Conservation (phyloP, 2,113 vertebrate genomes). For the Plestiodon gilberti region DNA sequence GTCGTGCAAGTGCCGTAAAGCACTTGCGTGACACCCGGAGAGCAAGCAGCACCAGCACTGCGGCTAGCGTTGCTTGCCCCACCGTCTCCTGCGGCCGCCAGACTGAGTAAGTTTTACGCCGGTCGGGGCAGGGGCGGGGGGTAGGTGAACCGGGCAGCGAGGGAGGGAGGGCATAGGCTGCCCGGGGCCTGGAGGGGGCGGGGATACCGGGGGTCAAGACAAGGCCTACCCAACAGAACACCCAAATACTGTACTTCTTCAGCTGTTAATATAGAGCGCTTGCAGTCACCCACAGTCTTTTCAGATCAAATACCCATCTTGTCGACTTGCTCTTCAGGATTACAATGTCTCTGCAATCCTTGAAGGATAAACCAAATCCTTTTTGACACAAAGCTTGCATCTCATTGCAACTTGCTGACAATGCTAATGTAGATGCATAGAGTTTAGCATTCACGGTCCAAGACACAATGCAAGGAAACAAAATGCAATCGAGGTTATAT, state of each 20-base stretch:
- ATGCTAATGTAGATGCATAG: neutral
- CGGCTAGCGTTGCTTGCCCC: too few relatives aligned
- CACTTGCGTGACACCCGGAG: too few relatives aligned
- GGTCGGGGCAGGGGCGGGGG: too few relatives aligned
- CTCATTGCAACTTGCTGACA: neutral
- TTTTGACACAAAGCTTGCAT: neutral
- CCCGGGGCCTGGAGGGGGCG: too few relatives aligned
- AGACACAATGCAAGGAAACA: neutral
- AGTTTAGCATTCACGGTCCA: neutral
- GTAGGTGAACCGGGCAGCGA: too few relatives aligned
- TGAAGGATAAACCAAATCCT: neutral
- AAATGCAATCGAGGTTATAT: accelerated
- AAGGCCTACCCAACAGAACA: neutral
- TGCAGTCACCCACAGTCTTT: neutral
- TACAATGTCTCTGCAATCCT: accelerated
- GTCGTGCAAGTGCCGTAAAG: too few relatives aligned
- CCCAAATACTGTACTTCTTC: neutral
- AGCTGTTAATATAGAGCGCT: neutral
- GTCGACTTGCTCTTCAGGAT: accelerated
- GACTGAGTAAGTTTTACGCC: too few relatives aligned
- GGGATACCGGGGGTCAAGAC: neutral
- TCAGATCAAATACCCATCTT: accelerated
- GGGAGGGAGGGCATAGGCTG: too few relatives aligned
- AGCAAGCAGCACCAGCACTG: too few relatives aligned
- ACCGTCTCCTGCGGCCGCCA: too few relatives aligned